Percentiles rank a stretch among this genome's conserved stretches.
Evolutionary conservation across 2,888 invertebrate genomes (phyloP).

Genomic region (Chrysolina oricalcia): DNA sequence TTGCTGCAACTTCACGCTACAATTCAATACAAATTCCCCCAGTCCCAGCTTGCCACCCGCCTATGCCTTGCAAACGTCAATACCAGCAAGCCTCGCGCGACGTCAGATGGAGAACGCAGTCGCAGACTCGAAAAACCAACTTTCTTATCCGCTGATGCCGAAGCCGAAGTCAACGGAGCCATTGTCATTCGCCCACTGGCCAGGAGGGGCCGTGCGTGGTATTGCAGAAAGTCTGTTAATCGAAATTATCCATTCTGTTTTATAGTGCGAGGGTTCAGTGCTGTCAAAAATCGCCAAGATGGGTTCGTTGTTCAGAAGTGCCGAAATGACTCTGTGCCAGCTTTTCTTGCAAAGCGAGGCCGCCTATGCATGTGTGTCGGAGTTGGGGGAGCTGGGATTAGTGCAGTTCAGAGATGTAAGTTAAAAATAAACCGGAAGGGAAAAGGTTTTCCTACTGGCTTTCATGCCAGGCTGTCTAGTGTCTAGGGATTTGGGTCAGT

Average conservation of each 20-base stretch:
- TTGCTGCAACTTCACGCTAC: no score
- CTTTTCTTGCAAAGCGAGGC: slow-evolving; percentile 98
- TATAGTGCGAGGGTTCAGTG: slow-evolving; percentile 43
- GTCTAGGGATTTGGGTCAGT: background rate
- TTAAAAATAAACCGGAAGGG: background rate
- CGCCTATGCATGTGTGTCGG: slow-evolving; percentile 98
- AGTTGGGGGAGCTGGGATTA: slow-evolving; percentile 96
- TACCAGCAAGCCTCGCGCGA: slow-evolving; percentile 26
- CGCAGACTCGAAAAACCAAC: slow-evolving; percentile 40
- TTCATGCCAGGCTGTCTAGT: background rate
- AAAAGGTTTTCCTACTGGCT: background rate
- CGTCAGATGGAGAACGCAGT: slow-evolving; percentile 36
- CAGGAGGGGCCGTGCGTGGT: slow-evolving; percentile 45
- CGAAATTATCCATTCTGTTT: slow-evolving; percentile 26
- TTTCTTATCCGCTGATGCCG: slow-evolving; percentile 33
- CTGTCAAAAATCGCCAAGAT: slow-evolving; percentile 71
- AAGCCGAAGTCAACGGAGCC: slow-evolving; percentile 38
- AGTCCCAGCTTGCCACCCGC: background rate
- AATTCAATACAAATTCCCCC: background rate
- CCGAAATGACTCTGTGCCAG: slow-evolving; percentile 99
- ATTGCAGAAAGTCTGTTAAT: slow-evolving; percentile 17
- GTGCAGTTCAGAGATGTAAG: slow-evolving; percentile 97
- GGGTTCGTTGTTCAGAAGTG: slow-evolving; percentile 96
- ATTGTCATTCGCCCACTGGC: slow-evolving; percentile 52
- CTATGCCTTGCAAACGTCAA: slow-evolving; percentile 23